Conservation (phyloP, 1,140 invertebrate species). For the Leucophenga varia region DNA sequence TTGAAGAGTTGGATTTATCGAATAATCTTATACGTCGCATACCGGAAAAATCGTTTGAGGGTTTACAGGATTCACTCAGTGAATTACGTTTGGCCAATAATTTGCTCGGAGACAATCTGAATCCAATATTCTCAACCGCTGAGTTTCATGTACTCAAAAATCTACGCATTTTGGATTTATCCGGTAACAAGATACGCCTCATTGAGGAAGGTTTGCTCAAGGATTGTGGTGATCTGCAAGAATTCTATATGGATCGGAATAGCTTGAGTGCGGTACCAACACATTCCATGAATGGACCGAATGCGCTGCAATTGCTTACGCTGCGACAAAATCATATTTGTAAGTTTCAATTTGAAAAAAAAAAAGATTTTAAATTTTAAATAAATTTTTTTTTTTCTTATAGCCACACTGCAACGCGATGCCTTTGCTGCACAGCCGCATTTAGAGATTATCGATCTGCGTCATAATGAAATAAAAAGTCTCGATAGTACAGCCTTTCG, state of each 20-base stretch:
- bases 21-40: conserved; percentile 78
- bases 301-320: conserved; percentile 69
- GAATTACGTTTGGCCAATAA: conserved; percentile 77
- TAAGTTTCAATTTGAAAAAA: conserved; percentile 59
- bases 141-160: conserved; percentile 76
- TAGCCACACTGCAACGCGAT: conserved; percentile 66
- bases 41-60: conserved; percentile 73
- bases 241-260: conserved; percentile 79
- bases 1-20: conserved; percentile 77
- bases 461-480: conserved; percentile 70
- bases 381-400: conserved; percentile 33
- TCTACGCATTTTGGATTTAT: conserved; percentile 74
- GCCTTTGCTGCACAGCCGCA: conserved; percentile 67
- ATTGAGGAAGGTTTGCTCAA: conserved; percentile 84
- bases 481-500: conserved; percentile 75
- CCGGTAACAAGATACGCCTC: conserved; percentile 74
- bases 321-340: conserved; percentile 78
- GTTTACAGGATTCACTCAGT: conserved; percentile 65
- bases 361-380: conserved; percentile 23
- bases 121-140: conserved; percentile 83
- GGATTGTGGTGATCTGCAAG: conserved; percentile 72
- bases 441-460: conserved; percentile 74
- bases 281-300: conserved; percentile 75
- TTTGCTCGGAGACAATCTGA: conserved; percentile 81
- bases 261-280: conserved; percentile 68